phyloP scores from a whole-genome alignment of 2,888 invertebrate species.

The Oscheius sp. region DNA sequence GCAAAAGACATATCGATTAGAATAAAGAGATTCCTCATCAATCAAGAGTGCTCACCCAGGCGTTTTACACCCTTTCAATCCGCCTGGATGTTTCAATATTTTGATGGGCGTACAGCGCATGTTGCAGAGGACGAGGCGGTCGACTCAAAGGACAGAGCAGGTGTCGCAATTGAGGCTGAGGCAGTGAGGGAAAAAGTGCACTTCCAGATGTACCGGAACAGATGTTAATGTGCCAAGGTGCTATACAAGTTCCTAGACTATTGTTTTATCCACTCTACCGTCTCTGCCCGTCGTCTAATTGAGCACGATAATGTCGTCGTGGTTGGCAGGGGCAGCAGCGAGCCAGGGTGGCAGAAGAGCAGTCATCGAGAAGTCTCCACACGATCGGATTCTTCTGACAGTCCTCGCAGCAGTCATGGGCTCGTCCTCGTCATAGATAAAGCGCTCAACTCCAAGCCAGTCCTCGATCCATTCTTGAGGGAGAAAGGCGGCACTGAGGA shows the following conservation, averaged over 20 bases:
- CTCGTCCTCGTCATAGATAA: not conserved
- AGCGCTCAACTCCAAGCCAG: not conserved
- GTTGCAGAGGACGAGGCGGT: not conserved
- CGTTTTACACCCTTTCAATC: slow-evolving; percentile 12
- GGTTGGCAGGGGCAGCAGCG: not conserved
- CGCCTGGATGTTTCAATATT: slow-evolving; percentile 25
- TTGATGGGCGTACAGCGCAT: slow-evolving; percentile 18
- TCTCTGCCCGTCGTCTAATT: not conserved
- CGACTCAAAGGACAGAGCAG: not conserved
- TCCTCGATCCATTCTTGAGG: slow-evolving; percentile 13
- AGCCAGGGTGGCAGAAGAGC: not conserved
- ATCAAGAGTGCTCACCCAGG: slow-evolving; percentile 15
- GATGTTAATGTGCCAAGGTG: no score
- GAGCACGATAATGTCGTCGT: slow-evolving; percentile 2
- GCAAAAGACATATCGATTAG: slow-evolving; percentile 5
- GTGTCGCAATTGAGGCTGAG: slow-evolving; percentile 4
- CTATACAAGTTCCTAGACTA: no score
- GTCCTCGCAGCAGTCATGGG: not conserved
- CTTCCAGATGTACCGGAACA: no score
- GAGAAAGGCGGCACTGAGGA: slow-evolving; percentile 17
- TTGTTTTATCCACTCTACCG: no score
- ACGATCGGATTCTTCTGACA: not conserved
- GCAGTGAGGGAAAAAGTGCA: slow-evolving; percentile 17
- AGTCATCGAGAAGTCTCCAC: not conserved
- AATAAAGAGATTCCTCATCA: slow-evolving; percentile 1